Evolutionary conservation across 2,888 invertebrate genomes (phyloP).

Genomic region (Drosophila pegasa): DNA sequence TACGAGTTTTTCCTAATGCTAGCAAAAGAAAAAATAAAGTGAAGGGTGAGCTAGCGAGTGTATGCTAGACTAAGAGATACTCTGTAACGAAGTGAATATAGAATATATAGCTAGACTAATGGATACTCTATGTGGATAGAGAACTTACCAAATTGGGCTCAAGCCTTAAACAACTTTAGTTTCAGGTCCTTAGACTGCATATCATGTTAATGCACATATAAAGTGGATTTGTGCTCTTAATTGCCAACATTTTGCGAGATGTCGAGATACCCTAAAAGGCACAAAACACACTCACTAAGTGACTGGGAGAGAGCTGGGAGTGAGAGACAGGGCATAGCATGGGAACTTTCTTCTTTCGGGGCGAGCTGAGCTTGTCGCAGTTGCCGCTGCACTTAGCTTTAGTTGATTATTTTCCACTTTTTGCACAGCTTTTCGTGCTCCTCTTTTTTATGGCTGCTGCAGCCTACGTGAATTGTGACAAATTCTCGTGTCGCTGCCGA

Average conservation of each 20-base stretch:
- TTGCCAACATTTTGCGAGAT: not conserved
- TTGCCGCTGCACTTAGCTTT: slow-evolving; percentile 61
- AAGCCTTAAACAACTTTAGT: not conserved
- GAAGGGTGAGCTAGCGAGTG: not conserved
- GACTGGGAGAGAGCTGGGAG: not conserved
- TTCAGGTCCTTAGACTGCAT: not conserved
- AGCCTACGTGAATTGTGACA: slow-evolving; percentile 71
- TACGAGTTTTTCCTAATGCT: slow-evolving; percentile 59
- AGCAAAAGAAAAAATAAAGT: slow-evolving; percentile 16
- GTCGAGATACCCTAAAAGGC: not conserved
- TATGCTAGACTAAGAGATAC: not conserved
- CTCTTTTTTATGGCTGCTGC: slow-evolving; percentile 34
- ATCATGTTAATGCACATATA: not conserved
- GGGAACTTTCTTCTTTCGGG: slow-evolving; percentile 69
- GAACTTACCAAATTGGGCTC: not conserved
- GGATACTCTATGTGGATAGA: not conserved
- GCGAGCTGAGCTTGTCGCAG: slow-evolving; percentile 69
- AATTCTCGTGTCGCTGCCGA: slow-evolving; percentile 48
- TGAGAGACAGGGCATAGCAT: not conserved
- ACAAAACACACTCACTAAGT: slow-evolving; percentile 3
- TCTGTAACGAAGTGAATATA: not conserved
- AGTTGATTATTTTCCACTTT: slow-evolving; percentile 69
- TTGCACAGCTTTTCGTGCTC: slow-evolving; percentile 16
- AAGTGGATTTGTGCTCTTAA: not conserved
- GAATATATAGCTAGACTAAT: not conserved